These are phyloP conservation scores for Bettongia penicillata DNA, from an alignment of 2,113 vertebrate species.

Conservation along the genomic window DNA sequence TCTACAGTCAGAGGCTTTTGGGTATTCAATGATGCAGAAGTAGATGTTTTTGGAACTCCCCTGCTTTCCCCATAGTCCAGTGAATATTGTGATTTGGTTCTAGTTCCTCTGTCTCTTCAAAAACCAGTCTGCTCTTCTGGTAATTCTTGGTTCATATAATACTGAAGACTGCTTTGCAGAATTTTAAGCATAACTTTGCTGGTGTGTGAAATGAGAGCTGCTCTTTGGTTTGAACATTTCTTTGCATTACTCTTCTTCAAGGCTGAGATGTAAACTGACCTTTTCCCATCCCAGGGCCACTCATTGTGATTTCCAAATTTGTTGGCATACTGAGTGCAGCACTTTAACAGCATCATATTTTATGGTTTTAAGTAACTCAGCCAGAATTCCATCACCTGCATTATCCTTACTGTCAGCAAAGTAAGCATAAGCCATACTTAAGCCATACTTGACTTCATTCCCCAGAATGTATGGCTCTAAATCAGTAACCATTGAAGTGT, in stretches of 20 bases:
- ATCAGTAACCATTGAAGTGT: background rate
- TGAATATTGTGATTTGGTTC: background rate
- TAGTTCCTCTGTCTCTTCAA: background rate
- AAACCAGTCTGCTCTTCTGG: background rate
- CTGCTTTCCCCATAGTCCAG: background rate
- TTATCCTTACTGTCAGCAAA: background rate
- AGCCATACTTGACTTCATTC: background rate
- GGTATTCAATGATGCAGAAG: background rate
- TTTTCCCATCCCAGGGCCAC: too few species aligned
- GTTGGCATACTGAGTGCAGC: too few species aligned
- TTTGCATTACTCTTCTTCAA: too few species aligned
- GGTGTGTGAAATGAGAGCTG: background rate
- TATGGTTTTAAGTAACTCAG: background rate
- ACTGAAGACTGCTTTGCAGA: background rate
- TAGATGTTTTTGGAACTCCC: background rate
- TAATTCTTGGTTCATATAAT: background rate
- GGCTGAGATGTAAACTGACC: too few species aligned
- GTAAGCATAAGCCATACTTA: too few species aligned
- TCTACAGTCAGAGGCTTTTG: background rate
- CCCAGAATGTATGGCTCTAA: background rate
- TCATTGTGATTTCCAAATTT: too few species aligned
- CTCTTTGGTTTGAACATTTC: too few species aligned
- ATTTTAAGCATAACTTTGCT: background rate
- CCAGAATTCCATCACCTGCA: background rate
- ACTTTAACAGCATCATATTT: background rate